Percentiles rank a stretch among this genome's conserved stretches.
Evolutionary conservation across 2,888 invertebrate genomes (phyloP).

Genomic region (Nebria salina): DNA sequence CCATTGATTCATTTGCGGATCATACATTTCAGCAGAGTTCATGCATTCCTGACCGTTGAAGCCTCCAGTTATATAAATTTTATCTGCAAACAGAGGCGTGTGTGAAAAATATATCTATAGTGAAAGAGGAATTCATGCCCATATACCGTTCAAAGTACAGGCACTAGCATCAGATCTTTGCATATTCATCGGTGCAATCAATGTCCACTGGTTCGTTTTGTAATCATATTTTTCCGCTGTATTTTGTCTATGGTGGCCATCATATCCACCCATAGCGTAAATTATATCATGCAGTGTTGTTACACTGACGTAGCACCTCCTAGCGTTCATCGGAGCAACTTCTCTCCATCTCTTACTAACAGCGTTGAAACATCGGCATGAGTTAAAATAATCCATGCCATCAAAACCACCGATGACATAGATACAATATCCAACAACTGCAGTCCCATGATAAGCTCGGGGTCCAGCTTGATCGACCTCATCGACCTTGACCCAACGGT

Average conservation of each 20-base stretch:
- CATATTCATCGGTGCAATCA: constrained; percentile 87
- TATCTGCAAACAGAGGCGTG: constrained; percentile 63
- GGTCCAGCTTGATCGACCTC: constrained; percentile 86
- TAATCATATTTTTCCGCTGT: constrained; percentile 88
- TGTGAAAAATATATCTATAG: neutral
- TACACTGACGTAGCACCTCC: constrained; percentile 88
- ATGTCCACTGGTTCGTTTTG: constrained; percentile 86
- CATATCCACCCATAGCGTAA: constrained; percentile 90
- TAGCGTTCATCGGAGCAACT: constrained; percentile 89
- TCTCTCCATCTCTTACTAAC: constrained; percentile 86
- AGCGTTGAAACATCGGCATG: constrained; percentile 83
- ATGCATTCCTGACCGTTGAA: constrained; percentile 92
- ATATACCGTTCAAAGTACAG: constrained; percentile 78
- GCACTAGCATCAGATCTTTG: constrained; percentile 92
- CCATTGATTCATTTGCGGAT: constrained; percentile 84
- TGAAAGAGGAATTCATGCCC: neutral
- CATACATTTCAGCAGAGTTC: constrained; percentile 84
- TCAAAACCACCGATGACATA: constrained; percentile 94
- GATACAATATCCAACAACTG: constrained; percentile 84
- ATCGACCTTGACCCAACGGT: constrained; percentile 86
- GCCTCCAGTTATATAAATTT: constrained; percentile 86
- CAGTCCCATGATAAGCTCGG: constrained; percentile 93
- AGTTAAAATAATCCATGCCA: constrained; percentile 80
- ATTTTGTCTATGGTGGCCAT: constrained; percentile 86
- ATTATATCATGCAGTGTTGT: constrained; percentile 79